phyloP scores from a whole-genome alignment of 1,140 invertebrate genomes.

The Drosophila ironensis region DNA sequence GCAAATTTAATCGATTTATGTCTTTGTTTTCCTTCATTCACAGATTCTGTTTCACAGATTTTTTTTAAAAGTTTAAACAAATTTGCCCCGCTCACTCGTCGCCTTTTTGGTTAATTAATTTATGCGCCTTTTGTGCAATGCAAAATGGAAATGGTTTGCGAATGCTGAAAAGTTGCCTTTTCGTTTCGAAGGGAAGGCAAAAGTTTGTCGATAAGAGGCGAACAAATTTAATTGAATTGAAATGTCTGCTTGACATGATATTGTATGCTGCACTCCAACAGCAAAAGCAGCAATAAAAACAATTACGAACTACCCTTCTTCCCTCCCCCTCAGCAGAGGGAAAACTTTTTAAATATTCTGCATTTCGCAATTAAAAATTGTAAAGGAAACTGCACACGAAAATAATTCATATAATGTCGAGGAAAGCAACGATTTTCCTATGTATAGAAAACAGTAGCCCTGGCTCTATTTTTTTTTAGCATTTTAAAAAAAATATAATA shows the following conservation, averaged over 20 bases:
- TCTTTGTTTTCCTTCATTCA: constrained; percentile 54
- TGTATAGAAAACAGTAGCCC: constrained; percentile 24
- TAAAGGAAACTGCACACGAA: constrained; percentile 27
- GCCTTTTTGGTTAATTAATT: constrained; percentile 56
- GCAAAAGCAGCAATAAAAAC: not conserved
- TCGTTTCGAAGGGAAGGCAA: constrained; percentile 5
- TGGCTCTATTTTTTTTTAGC: constrained; percentile 14
- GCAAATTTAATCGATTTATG: constrained; percentile 76
- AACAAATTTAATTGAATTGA: constrained; percentile 73
- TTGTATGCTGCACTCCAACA: constrained; percentile 40
- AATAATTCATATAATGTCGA: constrained; percentile 27
- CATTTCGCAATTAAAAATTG: constrained; percentile 45
- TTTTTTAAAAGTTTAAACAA: not conserved
- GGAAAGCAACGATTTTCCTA: constrained; percentile 10
- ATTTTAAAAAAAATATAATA: constrained; percentile 38
- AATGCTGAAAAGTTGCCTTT: constrained; percentile 16
- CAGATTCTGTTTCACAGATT: constrained; percentile 20
- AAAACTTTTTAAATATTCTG: constrained; percentile 42
- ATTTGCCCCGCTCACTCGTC: not conserved
- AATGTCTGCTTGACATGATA: constrained; percentile 74
- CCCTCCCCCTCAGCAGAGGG: not conserved
- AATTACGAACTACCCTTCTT: constrained; percentile 20
- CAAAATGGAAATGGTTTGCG: constrained; percentile 26
- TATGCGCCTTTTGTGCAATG: constrained; percentile 19
- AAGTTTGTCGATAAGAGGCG: constrained; percentile 41